Percentiles rank a stretch among this genome's conserved stretches.
Evolutionary conservation across 1,140 invertebrate species (phyloP).

Genomic region (Drosophila ogumai): DNA sequence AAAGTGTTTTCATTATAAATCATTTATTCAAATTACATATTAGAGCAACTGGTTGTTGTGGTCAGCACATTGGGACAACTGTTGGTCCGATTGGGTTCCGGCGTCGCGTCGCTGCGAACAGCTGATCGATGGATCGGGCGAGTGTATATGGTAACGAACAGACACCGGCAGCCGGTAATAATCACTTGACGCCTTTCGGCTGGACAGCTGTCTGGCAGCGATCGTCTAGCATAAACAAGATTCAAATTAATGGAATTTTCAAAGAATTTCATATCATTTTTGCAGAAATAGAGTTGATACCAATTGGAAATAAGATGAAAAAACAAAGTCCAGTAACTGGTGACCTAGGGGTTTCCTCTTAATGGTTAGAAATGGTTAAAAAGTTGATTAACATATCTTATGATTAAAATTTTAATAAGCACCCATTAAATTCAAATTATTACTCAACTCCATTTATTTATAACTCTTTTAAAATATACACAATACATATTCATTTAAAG

Average conservation of each 20-base stretch:
- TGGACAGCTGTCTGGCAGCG: constrained; percentile 40
- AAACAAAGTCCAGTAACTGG: not conserved
- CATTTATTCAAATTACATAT: constrained; percentile 80
- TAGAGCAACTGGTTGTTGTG: constrained; percentile 59
- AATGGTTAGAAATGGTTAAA: not conserved
- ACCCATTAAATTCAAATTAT: no score
- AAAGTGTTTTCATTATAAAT: constrained; percentile 81
- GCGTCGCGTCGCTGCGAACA: constrained; percentile 33
- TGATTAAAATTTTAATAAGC: not conserved
- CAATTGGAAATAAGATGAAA: no score
- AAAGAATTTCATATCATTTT: constrained; percentile 26
- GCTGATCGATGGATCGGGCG: constrained; percentile 47
- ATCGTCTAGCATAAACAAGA: constrained; percentile 16
- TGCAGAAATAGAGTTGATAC: not conserved
- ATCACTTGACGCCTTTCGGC: constrained; percentile 36
- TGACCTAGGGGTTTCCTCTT: not conserved
- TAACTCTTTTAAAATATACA: constrained; percentile 7
- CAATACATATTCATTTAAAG: not conserved
- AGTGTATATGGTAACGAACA: constrained; percentile 9
- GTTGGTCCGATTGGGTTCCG: constrained; percentile 34
- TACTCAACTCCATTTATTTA: constrained; percentile 39
- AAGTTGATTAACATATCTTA: not conserved
- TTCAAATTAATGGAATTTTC: constrained; percentile 31
- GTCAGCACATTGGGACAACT: constrained; percentile 18
- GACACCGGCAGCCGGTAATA: constrained; percentile 25